Percentiles rank a stretch among this genome's conserved stretches.
phyloP scores from a whole-genome alignment of 1,140 invertebrate species.

The Pantala flavescens region DNA sequence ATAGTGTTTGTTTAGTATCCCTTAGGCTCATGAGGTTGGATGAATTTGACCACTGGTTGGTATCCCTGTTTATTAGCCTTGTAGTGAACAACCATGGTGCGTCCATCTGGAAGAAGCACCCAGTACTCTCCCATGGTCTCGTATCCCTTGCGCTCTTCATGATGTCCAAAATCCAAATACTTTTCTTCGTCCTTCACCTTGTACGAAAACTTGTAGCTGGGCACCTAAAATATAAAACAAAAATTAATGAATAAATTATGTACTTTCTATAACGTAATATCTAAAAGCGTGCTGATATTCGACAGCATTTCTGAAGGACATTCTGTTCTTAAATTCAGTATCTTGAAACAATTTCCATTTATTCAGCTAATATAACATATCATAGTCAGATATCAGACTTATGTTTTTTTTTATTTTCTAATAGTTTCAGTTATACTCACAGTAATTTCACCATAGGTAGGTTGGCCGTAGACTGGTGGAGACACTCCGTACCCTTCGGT shows the following conservation, averaged over 20 bases:
- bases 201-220: constrained; percentile 27
- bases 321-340: no score
- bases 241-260: constrained; percentile 16
- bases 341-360: no score
- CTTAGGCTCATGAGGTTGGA: constrained; percentile 40
- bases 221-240: no score
- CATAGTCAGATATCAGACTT: no score
- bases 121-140: constrained; percentile 24
- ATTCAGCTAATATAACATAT: no score
- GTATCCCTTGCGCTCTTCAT: constrained; percentile 24
- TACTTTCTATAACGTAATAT: background rate
- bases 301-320: no score
- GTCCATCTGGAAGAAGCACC: constrained; percentile 27
- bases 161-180: constrained; percentile 24
- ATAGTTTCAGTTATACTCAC: no score
- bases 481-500: background rate
- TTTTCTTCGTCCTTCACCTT: constrained; percentile 24
- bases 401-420: no score
- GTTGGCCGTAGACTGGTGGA: background rate
- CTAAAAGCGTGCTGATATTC: background rate
- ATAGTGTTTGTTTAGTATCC: no score
- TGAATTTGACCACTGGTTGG: constrained; percentile 29
- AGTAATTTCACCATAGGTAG: no score
- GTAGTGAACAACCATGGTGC: constrained; percentile 24
- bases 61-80: constrained; percentile 27